phyloP scores from a whole-genome alignment of 1,140 invertebrate species.

The Aphelenchoides avenae region DNA sequence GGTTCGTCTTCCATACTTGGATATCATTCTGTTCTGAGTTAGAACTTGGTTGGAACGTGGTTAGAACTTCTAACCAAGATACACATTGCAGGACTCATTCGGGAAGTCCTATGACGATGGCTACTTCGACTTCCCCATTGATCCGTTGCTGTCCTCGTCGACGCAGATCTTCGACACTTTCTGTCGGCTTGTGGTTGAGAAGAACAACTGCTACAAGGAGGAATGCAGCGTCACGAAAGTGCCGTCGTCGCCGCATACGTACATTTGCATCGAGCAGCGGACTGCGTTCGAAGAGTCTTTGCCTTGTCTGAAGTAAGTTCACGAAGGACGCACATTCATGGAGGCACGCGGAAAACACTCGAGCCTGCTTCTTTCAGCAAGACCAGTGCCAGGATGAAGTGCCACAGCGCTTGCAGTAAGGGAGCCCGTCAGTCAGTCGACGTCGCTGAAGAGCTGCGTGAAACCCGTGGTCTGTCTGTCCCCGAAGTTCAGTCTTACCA shows the following conservation, averaged over 20 bases:
- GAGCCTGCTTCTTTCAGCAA: conserved; percentile 21
- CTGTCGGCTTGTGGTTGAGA: conserved; percentile 26
- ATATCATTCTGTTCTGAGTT: no score
- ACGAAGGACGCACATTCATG: conserved; percentile 13
- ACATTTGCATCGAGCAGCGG: conserved; percentile 34
- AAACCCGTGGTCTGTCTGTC: conserved; percentile 21
- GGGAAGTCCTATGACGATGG: conserved; percentile 30
- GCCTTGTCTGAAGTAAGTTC: conserved; percentile 30
- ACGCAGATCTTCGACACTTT: conserved; percentile 18
- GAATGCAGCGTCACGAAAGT: conserved; percentile 15
- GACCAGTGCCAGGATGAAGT: conserved; percentile 27
- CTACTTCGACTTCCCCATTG: conserved; percentile 38
- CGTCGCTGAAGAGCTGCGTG: conserved; percentile 1
- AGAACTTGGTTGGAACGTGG: no score
- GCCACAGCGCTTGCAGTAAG: conserved; percentile 29
- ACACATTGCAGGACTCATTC: conserved; percentile 18
- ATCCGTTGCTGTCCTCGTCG: conserved; percentile 29
- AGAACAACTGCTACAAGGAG: neutral
- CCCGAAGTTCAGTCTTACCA: conserved; percentile 19
- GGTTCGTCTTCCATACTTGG: no score
- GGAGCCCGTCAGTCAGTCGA: conserved; percentile 23
- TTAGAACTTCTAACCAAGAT: no score
- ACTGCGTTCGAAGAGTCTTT: conserved; percentile 25
- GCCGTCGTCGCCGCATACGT: conserved; percentile 25
- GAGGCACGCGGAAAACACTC: conserved; percentile 3